These are phyloP conservation scores for Clostera curtula DNA, from an alignment of 2,888 invertebrate genomes.

Conservation along the genomic window DNA sequence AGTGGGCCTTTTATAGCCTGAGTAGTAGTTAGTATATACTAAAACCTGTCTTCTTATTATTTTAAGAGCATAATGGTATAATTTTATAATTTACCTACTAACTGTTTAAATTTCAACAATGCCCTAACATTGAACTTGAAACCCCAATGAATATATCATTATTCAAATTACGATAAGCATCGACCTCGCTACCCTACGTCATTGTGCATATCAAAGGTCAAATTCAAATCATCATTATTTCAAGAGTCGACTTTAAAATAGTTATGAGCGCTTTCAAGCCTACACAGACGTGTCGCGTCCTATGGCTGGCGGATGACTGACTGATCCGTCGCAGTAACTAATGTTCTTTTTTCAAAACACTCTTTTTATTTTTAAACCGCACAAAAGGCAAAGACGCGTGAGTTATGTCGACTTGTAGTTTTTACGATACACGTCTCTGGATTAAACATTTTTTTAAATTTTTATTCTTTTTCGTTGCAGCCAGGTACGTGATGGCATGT, in stretches of 20 bases:
- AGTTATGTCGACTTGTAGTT: slow-evolving; percentile 70
- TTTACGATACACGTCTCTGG: slow-evolving; percentile 63
- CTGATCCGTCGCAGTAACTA: slow-evolving; percentile 66
- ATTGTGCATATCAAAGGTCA: slow-evolving; percentile 31
- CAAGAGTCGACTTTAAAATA: slow-evolving; percentile 35
- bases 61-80: no score
- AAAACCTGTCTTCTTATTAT: no score
- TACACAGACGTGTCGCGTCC: slow-evolving; percentile 54
- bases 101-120: neutral
- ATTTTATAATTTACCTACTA: neutral
- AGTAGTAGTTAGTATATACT: no score
- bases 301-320: slow-evolving; percentile 66
- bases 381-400: slow-evolving; percentile 65
- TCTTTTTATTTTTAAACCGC: slow-evolving; percentile 56
- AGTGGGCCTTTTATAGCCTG: no score
- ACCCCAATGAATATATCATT: neutral
- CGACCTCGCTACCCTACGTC: slow-evolving; percentile 17
- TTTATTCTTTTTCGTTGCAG: slow-evolving; percentile 47
- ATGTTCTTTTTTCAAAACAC: slow-evolving; percentile 60
- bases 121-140: neutral
- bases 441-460: slow-evolving; percentile 64
- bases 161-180: slow-evolving; percentile 17
- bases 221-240: slow-evolving; percentile 54
- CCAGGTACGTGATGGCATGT: slow-evolving; percentile 68
- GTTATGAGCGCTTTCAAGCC: slow-evolving; percentile 39